Base-by-base conservation (phyloP, 2,888 invertebrate genomes). In the Spisula solida region DNA sequence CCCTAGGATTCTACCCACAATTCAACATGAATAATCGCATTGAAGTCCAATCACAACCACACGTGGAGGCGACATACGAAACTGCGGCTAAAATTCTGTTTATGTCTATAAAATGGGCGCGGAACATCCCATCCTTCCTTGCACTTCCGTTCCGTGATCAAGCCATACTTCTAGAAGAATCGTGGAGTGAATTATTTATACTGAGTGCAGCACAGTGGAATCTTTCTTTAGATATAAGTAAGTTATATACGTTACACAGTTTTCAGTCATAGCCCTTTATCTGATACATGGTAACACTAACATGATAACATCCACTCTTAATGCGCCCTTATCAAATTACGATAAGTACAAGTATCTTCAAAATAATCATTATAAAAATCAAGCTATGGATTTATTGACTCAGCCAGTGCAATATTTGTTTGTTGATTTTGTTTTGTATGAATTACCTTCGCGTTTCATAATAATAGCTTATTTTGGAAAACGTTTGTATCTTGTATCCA, bases 131-230 rank as follows among this genome's bases (percentile, higher is more conserved):
- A 0, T 98, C 98, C 0, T 98, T 98, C 96, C 96, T 98, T 25
- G 98, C 98, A 97, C 96, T 98, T 85, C 97, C 98, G 0, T 97
- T 97, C 92, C 96, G 97, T 81, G 98, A 98, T 94, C 98, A 98
- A 95, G 97, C 97, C 0, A 97, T 97, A 83, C 97, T 98, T 66
- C 96, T 98, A 85, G 98, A 98, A 94, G 98, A 98, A 95, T 98
- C 98, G 51, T 98, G 98, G 98, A 98, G 98, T 94, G 98, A 98
- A 96, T 96, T 98, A 6, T 98, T 98, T 96, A 97, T 98, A 0
- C 96, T 98, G 16, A 98, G 98, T 51, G 98, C 98, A 14, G 98
- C 98, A 0, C 98, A 98, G 95, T 98, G 98, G 97, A 97, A 98
- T 1, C 97, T 98, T 90, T 97, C 97, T 29, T 97, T 98, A 56